Evolutionary conservation across 2,797 vertebrate genomes (phyloP).

Genomic region (Megalops cyprinoides): DNA sequence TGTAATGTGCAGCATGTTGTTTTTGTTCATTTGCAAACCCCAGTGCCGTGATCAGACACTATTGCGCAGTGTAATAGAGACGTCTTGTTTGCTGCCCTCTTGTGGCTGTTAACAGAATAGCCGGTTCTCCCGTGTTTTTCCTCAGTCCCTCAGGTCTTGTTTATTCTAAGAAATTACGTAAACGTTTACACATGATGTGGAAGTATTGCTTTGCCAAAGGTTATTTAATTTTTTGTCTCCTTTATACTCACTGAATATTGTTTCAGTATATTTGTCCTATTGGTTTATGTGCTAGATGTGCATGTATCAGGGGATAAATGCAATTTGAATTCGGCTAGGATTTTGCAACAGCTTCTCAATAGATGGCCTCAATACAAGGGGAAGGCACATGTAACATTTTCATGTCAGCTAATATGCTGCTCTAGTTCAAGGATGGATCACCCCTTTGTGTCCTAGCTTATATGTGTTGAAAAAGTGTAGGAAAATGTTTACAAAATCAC

Average conservation of each 20-base stretch:
- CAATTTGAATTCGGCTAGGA: neutral
- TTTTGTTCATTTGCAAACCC: conserved; percentile 10
- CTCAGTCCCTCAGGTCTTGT: neutral
- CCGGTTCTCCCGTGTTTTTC: neutral
- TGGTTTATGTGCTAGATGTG: neutral
- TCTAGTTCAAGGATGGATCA: too few species aligned
- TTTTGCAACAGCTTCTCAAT: neutral
- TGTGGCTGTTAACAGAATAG: conserved; percentile 45
- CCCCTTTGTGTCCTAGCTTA: too few species aligned
- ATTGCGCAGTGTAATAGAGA: conserved; percentile 35
- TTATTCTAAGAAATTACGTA: conserved; percentile 14
- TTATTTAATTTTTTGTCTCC: neutral
- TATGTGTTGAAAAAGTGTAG: too few species aligned
- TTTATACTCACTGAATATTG: neutral
- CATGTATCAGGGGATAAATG: neutral
- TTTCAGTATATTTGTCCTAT: neutral
- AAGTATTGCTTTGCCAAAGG: neutral
- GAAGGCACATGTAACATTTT: too few species aligned
- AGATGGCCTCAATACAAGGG: neutral
- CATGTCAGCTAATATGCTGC: too few species aligned
- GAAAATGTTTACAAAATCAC: too few species aligned
- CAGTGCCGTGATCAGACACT: conserved; percentile 10
- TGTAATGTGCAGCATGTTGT: conserved; percentile 2
- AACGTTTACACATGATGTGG: neutral
- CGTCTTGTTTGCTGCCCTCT: conserved; percentile 64